Evolutionary conservation across 2,797 vertebrate genomes (phyloP).

Genomic region (Cheracebus regulus): DNA sequence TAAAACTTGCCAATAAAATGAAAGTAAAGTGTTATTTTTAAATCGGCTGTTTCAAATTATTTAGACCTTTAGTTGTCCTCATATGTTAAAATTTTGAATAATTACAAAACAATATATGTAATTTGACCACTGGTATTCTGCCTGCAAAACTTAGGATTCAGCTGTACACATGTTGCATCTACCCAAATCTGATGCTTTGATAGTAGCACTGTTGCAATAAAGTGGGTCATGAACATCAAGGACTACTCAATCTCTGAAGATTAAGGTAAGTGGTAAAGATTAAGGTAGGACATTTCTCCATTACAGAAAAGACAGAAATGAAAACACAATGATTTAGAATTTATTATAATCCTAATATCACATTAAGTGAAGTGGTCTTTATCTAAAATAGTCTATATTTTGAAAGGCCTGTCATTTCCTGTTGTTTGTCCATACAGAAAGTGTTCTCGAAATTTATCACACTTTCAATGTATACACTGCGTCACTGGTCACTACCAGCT

Average conservation of each 20-base stretch:
- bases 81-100: conserved; percentile 67
- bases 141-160: conserved; percentile 72
- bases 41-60: conserved; percentile 53
- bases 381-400: conserved; percentile 31
- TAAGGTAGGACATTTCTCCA: conserved; percentile 41
- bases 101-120: conserved; percentile 78
- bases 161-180: neutral
- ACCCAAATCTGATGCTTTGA: conserved; percentile 44
- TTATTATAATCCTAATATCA: conserved; percentile 43
- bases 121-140: conserved; percentile 77
- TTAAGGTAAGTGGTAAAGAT: conserved; percentile 80
- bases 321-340: conserved; percentile 51
- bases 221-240: conserved; percentile 78
- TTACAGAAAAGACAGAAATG: conserved; percentile 50
- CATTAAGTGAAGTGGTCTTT: conserved; percentile 46
- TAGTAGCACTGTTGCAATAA: conserved; percentile 74
- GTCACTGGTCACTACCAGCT: neutral
- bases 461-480: neutral
- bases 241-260: conserved; percentile 78
- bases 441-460: conserved; percentile 25
- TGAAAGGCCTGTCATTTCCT: conserved; percentile 8
- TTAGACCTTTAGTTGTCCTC: conserved; percentile 58
- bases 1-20: conserved; percentile 66
- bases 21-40: conserved; percentile 66
- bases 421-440: neutral